Base-by-base conservation (phyloP, 2,113 vertebrate species). In the Bos javanicus region DNA sequence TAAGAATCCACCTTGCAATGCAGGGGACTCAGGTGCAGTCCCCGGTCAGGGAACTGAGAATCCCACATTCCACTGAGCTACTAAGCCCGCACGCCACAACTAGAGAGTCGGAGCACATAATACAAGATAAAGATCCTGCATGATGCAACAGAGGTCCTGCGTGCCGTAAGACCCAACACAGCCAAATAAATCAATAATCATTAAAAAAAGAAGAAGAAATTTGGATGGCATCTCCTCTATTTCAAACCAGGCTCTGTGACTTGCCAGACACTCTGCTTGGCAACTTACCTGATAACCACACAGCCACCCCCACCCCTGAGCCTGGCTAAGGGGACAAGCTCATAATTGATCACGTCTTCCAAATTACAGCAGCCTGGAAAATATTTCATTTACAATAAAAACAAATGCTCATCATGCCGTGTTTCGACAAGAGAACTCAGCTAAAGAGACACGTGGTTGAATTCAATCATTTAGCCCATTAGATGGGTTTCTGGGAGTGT, bases 201-300 rank as follows among this genome's bases (percentile, higher is more conserved):
- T 23, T 6, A 12, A 71, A 3, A 71, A 71, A 36, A 64, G 30
- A 62, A 3, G 33, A 33, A 67, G 64, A 36, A 71, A 28, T 36
- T 10, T 26, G 11, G 6, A 52, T 0, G 17, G 23, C 13, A 1
- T 12, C n/a, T 39, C 23, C 39, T 56, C 11, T 46, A 0, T 6
- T 10, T 67, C 12, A 4, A 43, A 3, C n/a, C 23, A 12, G 3
- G n/a, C 26, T 23, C 30, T 25, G 25, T 2, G 33, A 14, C 36
- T 56, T 23, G 9, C 48, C 1, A 2, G 39, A 17, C 2, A 30
- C 50, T 5, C 33, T 8, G 60, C 28, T 80, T 14, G 0, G 1
- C 0, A 2, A 9, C 30, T 16, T 11, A 21, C 10, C 7, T 3
- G 6, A 36, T 7, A 4, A 60, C 56, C 5, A 7, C 15, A 0